Conservation (phyloP, 2,797 vertebrate genomes). For the Pangasius macronema region DNA sequence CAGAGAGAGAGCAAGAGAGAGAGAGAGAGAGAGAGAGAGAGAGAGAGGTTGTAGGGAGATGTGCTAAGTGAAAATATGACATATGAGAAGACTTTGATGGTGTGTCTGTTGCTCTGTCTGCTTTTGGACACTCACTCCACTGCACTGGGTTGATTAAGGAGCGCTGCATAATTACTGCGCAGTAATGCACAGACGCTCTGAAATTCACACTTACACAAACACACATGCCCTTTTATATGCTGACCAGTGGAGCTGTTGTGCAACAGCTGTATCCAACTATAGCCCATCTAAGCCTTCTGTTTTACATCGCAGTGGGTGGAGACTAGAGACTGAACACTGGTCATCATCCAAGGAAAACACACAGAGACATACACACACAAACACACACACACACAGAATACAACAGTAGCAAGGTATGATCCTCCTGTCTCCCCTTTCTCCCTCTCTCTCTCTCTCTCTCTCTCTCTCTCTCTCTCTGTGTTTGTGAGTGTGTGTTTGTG, state of each 20-base stretch:
- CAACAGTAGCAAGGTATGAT: conserved; percentile 17
- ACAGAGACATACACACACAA: background rate
- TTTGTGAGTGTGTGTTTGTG: background rate
- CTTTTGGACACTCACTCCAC: background rate
- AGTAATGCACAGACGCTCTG: conserved; percentile 11
- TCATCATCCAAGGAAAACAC: conserved; percentile 47
- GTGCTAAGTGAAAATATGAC: background rate
- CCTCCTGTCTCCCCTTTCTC: background rate
- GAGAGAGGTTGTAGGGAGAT: background rate
- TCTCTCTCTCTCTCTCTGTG: background rate
- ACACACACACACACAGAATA: conserved; percentile 4
- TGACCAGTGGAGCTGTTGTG: conserved; percentile 40
- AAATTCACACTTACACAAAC: conserved; percentile 13
- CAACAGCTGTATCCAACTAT: conserved; percentile 56
- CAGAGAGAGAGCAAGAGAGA: background rate
- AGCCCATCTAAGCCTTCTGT: conserved; percentile 45
- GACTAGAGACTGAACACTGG: conserved; percentile 39
- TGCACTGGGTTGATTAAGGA: conserved; percentile 54
- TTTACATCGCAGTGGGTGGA: conserved; percentile 46
- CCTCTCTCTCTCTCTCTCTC: background rate
- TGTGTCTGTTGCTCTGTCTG: background rate
- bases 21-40: background rate
- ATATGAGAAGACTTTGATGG: background rate
- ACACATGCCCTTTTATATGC: conserved; percentile 49
- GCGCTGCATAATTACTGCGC: conserved; percentile 24